Percentiles rank a stretch among this genome's conserved stretches.
phyloP scores from a whole-genome alignment of 2,888 invertebrate species.

The Acanthosepion lycidas region DNA sequence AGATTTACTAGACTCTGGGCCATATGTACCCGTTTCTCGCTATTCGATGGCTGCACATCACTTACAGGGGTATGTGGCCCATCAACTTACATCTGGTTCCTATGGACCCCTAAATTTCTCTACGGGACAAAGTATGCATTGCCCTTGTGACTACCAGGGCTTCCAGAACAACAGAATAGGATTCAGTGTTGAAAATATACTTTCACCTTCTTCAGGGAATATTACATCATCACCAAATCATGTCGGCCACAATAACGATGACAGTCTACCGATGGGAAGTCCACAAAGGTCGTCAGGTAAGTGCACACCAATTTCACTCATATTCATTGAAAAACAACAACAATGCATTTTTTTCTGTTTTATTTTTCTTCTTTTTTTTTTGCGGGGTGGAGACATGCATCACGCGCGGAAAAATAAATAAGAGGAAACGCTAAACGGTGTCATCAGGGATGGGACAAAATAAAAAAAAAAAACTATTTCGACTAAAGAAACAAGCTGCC shows the following conservation, averaged over 20 bases:
- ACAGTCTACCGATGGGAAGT: not conserved
- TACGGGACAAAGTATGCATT: not conserved
- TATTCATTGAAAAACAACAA: too few relatives aligned
- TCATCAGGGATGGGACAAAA: too few relatives aligned
- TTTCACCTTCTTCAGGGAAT: constrained; percentile 24
- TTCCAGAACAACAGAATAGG: constrained; percentile 23
- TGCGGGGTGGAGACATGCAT: too few relatives aligned
- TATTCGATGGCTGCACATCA: constrained; percentile 35
- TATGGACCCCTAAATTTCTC: constrained; percentile 34
- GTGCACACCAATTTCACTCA: not conserved
- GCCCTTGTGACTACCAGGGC: constrained; percentile 38
- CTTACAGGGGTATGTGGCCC: constrained; percentile 36
- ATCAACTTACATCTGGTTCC: not conserved
- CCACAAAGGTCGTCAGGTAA: constrained; percentile 35
- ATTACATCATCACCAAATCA: constrained; percentile 37
- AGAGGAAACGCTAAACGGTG: too few relatives aligned
- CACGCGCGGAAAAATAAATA: too few relatives aligned
- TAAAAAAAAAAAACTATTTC: too few relatives aligned
- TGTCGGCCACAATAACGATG: not conserved
- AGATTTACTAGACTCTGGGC: constrained; percentile 6
- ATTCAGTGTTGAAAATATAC: constrained; percentile 39
- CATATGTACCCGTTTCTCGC: not conserved
- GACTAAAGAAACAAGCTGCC: too few relatives aligned
- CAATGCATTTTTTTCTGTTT: not conserved
- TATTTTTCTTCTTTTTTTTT: not conserved